Base-by-base conservation (phyloP, 1,140 invertebrate genomes). In the Schmidtea mediterranea region DNA sequence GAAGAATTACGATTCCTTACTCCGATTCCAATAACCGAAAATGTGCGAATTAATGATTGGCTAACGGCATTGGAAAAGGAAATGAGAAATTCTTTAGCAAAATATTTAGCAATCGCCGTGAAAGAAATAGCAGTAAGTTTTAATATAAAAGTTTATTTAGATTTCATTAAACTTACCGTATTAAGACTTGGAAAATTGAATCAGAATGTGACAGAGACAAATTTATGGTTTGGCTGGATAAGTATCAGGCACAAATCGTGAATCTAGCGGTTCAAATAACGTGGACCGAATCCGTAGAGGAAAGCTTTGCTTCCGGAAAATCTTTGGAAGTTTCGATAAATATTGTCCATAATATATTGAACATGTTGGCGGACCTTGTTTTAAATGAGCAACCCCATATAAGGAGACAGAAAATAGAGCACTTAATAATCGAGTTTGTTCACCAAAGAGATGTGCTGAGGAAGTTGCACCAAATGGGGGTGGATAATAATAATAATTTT, bases 21-120 rank as follows among this genome's bases (percentile, higher is more conserved):
- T 47, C 76, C 82, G 0, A 82, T 98, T 1, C 84, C 82, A 1
- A 89, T 89, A 0, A 72, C 79, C 18, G 80, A 89, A 48, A 75
- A 90, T 65, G 83, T 87, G 0, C 92, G 92, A 67, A 95, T 98
- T 53, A 97, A 98, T 62, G 90, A 95, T 59, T 98, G 92, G 90
- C 66, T 98, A 38, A 78, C 79, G 12, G 49, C 67, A 49, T 80
- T 97, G 2, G 92, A 98, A 62, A 79, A 80, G 55, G 86, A 95
- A 71, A 97, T 98, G 86, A 72, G 87, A 45, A 75, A 87, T 1
- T 92, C 89, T 0, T 67, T 98, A 18, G 89, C 89, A 1, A 81
- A 79, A 24, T 74, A 81, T 45, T 71, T 98, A n/a, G 78, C 80
- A 1, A 73, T 77, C n/a, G 43, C 43, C 23, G 19, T 45, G 5